Base-by-base conservation (phyloP, 2,113 vertebrate species). In the Rhegmatorhina hoffmannsi region DNA sequence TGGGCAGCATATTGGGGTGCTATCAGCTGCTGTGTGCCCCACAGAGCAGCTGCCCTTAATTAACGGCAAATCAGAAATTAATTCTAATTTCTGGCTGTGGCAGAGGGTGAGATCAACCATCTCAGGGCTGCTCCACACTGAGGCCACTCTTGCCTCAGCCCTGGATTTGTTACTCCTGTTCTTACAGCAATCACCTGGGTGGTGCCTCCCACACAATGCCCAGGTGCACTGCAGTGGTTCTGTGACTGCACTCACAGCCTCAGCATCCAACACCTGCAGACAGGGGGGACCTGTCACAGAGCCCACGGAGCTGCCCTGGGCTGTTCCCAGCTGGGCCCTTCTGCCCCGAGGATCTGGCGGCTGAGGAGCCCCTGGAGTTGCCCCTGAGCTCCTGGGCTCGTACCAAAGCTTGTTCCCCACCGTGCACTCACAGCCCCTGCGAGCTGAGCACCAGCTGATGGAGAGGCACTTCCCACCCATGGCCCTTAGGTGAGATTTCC, bases 201-300 rank as follows among this genome's bases (percentile, higher is more conserved):
- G 23, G 16, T 80, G 68, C 19, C 44, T 69, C 49, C 34, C 18
- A 18, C 33, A 29, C 1, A 10, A 15, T 5, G 69, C 25, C 24
- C 14, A 10, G 18, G 20, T 1, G 3, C 29, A 8, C 8, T 5
- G 6, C 17, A 40, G 70, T 5, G 1, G 11, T 1, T 50, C 43
- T 17, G 6, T 3, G 34, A 29, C 33, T 20, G 12, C 11, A 6
- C 31, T 60, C 24, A 18, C 16, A 60, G 50, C 47, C 25, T n/a
- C 1, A 0, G 33, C 53, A 58, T 6, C 6, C 6, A 73, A 29
- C 9, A 31, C 17, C 40, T 76, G 9, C 3, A 2, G 11, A 14
- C 31, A 20, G 0, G 9, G 28, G 21, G n/a, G 23, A 66, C 17
- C 31, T 40, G 34, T 17, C 79, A 60, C 34, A 49, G 15, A 33